A percentile compares a stretch with the other conserved stretches of the same genome.
These are phyloP conservation scores for Melipona bicolor DNA, from an alignment of 2,888 invertebrate genomes.

Conservation along the genomic window DNA sequence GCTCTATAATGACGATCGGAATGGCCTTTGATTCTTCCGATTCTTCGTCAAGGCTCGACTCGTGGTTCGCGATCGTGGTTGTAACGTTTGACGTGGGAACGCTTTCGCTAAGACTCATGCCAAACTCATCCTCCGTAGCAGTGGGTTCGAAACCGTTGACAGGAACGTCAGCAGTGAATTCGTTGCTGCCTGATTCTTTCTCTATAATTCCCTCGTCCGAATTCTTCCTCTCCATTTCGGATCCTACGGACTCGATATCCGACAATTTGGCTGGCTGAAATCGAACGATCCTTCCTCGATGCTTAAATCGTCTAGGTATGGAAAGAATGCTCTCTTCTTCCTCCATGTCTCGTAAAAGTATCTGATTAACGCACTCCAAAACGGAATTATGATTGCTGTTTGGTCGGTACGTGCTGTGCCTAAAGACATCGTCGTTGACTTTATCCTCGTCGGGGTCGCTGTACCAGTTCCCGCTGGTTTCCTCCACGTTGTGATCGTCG, in stretches of 20 bases:
- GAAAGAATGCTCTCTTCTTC: slow-evolving; percentile 83
- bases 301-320: slow-evolving; percentile 81
- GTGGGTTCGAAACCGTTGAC: slow-evolving; percentile 72
- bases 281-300: slow-evolving; percentile 81
- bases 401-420: slow-evolving; percentile 80
- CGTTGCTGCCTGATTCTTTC: slow-evolving; percentile 53
- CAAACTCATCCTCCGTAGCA: slow-evolving; percentile 79
- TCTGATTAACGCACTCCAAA: slow-evolving; percentile 94
- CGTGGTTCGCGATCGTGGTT: slow-evolving; percentile 40
- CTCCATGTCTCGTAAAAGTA: slow-evolving; percentile 90
- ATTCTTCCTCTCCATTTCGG: slow-evolving; percentile 82
- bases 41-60: slow-evolving; percentile 66
- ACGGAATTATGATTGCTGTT: slow-evolving; percentile 93
- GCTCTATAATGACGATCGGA: slow-evolving; percentile 80
- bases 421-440: slow-evolving; percentile 85
- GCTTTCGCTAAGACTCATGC: slow-evolving; percentile 73
- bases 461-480: slow-evolving; percentile 91
- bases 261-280: slow-evolving; percentile 82
- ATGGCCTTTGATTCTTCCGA: slow-evolving; percentile 76
- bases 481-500: slow-evolving; percentile 80
- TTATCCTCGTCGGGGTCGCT: slow-evolving; percentile 92
- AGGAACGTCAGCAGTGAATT: slow-evolving; percentile 50
- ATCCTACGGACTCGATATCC: slow-evolving; percentile 83
- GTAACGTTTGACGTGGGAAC: slow-evolving; percentile 30
- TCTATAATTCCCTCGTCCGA: slow-evolving; percentile 77